Percentiles rank a stretch among this genome's conserved stretches.
phyloP scores from a whole-genome alignment of 2,797 vertebrate genomes.

The Cossypha heuglini region DNA sequence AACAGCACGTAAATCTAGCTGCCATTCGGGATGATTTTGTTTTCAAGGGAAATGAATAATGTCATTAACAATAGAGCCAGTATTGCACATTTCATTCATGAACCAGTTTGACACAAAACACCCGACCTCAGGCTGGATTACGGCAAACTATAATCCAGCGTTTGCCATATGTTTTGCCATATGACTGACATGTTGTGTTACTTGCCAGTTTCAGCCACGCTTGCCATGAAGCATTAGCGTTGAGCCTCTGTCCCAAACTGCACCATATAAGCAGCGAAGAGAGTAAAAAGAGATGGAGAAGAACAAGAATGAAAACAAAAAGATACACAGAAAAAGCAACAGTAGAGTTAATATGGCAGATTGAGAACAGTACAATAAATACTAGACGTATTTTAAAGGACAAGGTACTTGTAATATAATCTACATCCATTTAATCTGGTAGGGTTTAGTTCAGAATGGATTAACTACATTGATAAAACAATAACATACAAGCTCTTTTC shows the following conservation, averaged over 20 bases:
- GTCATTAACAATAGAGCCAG: slow-evolving; percentile 14
- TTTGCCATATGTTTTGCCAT: slow-evolving; percentile 72
- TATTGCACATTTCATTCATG: slow-evolving; percentile 40
- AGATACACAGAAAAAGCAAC: slow-evolving; percentile 73
- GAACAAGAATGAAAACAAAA: slow-evolving; percentile 73
- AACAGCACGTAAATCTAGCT: not conserved
- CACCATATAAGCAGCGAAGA: slow-evolving; percentile 69
- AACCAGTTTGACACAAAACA: slow-evolving; percentile 40
- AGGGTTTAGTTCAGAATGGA: not conserved
- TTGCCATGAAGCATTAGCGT: slow-evolving; percentile 77
- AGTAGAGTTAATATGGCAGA: slow-evolving; percentile 65
- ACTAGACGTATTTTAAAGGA: not conserved
- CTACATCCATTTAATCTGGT: not conserved
- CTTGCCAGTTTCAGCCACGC: slow-evolving; percentile 85
- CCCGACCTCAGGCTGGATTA: slow-evolving; percentile 40
- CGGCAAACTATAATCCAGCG: slow-evolving; percentile 76
- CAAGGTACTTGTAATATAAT: not conserved
- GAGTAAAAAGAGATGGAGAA: slow-evolving; percentile 68
- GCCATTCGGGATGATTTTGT: not conserved
- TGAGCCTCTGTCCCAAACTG: slow-evolving; percentile 77
- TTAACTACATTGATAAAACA: not conserved
- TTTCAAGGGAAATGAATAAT: slow-evolving; percentile 54
- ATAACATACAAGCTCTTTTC: not conserved
- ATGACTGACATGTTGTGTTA: slow-evolving; percentile 77
- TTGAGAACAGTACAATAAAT: slow-evolving; percentile 41